Percentiles rank a stretch among this genome's conserved stretches.
phyloP scores from a whole-genome alignment of 1,140 invertebrate genomes.

The Amyelois transitella region DNA sequence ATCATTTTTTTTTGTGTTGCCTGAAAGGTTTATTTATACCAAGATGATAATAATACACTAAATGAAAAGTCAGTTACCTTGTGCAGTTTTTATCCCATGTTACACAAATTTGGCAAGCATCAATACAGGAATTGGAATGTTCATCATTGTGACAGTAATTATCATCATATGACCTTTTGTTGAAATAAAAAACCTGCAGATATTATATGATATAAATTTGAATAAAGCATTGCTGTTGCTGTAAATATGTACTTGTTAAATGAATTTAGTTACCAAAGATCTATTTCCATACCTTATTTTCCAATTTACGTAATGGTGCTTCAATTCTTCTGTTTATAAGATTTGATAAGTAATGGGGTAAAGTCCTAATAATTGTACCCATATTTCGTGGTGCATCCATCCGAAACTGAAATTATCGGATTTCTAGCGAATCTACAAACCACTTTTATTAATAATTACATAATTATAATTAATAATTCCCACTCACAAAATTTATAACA shows the following conservation, averaged over 20 bases:
- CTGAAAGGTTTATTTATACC: no score
- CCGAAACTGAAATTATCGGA: not conserved
- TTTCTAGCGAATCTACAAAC: no score
- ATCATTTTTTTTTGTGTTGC: no score
- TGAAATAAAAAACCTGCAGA: not conserved
- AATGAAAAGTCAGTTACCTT: conserved; percentile 8
- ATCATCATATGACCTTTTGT: no score
- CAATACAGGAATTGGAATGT: no score
- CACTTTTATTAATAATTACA: not conserved
- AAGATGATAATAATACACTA: no score
- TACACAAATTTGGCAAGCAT: not conserved
- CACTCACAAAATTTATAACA: no score
- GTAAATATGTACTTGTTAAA: no score
- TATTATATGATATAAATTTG: not conserved
- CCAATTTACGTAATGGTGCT: conserved; percentile 34
- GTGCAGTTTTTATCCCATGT: not conserved
- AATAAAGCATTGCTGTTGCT: no score
- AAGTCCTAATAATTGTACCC: not conserved
- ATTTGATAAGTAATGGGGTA: not conserved
- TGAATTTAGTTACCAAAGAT: not conserved
- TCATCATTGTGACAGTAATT: no score
- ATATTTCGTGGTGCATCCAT: not conserved
- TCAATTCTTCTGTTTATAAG: conserved; percentile 15
- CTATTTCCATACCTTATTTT: conserved; percentile 41
- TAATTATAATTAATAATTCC: no score